A percentile compares a stretch with the other conserved stretches of the same genome.
phyloP scores from a whole-genome alignment of 1,140 invertebrate genomes.

The Tribolium madens region DNA sequence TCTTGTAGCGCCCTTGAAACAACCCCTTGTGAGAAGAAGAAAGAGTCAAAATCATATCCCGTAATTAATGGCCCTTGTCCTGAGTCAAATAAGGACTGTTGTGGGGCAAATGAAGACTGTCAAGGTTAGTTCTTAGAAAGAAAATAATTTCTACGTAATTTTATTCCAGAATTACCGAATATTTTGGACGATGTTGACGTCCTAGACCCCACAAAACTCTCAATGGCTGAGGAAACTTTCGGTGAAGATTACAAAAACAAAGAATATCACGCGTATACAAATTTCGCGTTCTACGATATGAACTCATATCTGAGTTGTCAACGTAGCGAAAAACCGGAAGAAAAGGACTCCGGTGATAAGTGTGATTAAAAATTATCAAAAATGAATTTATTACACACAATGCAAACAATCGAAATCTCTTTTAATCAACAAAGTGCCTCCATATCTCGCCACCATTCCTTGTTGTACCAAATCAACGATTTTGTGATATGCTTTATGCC shows the following conservation, averaged over 20 bases:
- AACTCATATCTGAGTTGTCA: conserved; percentile 6
- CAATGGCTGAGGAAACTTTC: not conserved
- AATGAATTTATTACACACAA: conserved; percentile 14
- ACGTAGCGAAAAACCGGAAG: conserved; percentile 1
- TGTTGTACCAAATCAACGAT: conserved; percentile 63
- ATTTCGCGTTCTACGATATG: conserved; percentile 32
- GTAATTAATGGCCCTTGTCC: not conserved
- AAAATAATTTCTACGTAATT: not conserved
- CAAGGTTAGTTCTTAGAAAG: too few species aligned
- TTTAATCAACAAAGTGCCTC: conserved; percentile 54
- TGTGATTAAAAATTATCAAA: not conserved
- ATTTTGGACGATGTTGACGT: not conserved
- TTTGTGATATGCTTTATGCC: conserved; percentile 64
- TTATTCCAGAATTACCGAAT: not conserved
- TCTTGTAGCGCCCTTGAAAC: too few species aligned
- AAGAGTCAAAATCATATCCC: not conserved
- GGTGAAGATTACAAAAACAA: conserved; percentile 35
- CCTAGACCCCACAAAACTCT: not conserved
- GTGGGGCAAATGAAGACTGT: too few species aligned
- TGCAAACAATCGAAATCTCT: conserved; percentile 53
- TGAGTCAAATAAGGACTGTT: conserved; percentile 30
- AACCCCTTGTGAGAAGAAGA: conserved; percentile 1
- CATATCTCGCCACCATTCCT: conserved; percentile 63
- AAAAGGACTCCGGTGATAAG: not conserved
- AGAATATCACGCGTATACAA: conserved; percentile 30